Base-by-base conservation (phyloP, 2,888 invertebrate genomes). In the Brachypalpus laphriformis region DNA sequence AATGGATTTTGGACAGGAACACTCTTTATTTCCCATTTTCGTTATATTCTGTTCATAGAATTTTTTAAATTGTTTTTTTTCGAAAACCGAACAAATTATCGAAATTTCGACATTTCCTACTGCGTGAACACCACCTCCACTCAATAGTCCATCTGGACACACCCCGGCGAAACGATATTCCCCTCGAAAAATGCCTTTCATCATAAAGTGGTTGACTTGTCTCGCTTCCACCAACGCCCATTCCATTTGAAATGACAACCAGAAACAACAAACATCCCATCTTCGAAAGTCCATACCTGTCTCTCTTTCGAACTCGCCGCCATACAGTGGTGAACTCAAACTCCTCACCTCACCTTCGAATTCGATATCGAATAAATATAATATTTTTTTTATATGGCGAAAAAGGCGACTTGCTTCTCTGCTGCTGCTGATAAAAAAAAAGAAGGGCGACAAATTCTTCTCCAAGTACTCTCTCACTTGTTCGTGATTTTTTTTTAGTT, bases 401-500 rank as follows among this genome's bases (percentile, higher is more conserved):
- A 59, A 25, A 74, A 78, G 74, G 47, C 78, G 57, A 78, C 61
- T 83, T 78, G 74, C 78, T 80, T 72, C 59, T 72, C 78, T 78
- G 74, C 78, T 80, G 66, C 59, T 72, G 63, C 78, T 83, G 78
- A 63, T 82, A 74, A 83, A 74, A 83, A n/a, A 82, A 83, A 82
- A 76, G 68, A 83, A 83, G 74, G 74, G 78, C 78, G 78, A 83
- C 70, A 72, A 72, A 72, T 61, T 80, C 68, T 61, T 74, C 68
- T 51, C 40, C 56, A 25, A 2, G 25, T 54, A 82, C 68, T 74
- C 78, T 72, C 78, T 72, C 66, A 78, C 68, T 78, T 63, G 72
- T 61, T 78, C 78, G 83, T 83, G 78, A 78, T 70, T 72, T 83
- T 80, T 57, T 63, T 68, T 80, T 68, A 70, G 63, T 65, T 74